Evolutionary conservation across 1,140 invertebrate genomes (phyloP).

Genomic region (Stegodyphus mimosarum): DNA sequence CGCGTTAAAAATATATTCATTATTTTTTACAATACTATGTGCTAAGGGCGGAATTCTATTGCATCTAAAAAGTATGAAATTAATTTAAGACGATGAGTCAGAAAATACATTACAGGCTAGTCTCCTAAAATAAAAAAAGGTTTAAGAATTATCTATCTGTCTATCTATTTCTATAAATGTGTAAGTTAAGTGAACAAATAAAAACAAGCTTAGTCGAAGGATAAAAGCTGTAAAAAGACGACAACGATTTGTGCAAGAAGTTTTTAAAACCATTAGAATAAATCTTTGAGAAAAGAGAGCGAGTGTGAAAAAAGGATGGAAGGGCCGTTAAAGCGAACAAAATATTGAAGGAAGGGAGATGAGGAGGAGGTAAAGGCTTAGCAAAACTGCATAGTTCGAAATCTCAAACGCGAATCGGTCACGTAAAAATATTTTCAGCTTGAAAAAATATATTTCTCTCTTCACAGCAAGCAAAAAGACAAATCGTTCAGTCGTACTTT

Average conservation of each 20-base stretch:
- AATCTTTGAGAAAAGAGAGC: background rate
- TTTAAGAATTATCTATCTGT: too few species aligned
- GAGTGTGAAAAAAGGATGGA: conserved; percentile 5
- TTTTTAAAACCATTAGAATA: conserved; percentile 22
- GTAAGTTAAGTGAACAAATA: too few species aligned
- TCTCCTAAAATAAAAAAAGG: too few species aligned
- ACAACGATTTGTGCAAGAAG: background rate
- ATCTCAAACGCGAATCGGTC: background rate
- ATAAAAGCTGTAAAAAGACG: background rate
- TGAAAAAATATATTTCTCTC: conserved; percentile 4
- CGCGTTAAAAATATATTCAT: too few species aligned
- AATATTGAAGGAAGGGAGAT: background rate
- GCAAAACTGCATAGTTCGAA: conserved; percentile 6
- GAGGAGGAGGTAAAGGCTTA: background rate
- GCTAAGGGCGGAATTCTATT: too few species aligned
- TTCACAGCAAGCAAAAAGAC: background rate
- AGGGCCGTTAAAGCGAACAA: background rate
- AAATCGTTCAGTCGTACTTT: conserved; percentile 17
- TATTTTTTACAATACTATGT: too few species aligned
- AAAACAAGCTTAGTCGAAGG: background rate
- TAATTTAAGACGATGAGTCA: too few species aligned
- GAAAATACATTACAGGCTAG: too few species aligned
- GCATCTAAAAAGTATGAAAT: too few species aligned
- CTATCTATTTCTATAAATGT: too few species aligned
- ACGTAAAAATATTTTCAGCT: conserved; percentile 26